phyloP scores from a whole-genome alignment of 2,888 invertebrate species.

The Lumbricus terrestris region DNA sequence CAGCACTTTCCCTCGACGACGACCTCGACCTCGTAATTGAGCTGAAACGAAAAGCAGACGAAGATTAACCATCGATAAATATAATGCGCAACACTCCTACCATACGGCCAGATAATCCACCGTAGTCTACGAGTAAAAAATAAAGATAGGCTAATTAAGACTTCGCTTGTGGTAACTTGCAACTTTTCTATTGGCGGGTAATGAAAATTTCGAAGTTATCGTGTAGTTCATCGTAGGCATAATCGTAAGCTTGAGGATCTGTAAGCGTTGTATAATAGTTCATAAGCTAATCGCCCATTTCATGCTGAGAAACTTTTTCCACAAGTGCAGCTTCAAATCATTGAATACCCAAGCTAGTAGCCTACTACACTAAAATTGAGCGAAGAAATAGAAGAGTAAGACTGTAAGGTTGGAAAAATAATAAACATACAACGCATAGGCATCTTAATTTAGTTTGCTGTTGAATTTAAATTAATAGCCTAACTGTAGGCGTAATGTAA shows the following conservation, averaged over 20 bases:
- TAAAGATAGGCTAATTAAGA: not conserved
- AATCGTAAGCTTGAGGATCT: not conserved
- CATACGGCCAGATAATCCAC: too few relatives aligned
- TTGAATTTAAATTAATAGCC: not conserved
- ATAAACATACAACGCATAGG: too few relatives aligned
- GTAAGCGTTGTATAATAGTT: too few relatives aligned
- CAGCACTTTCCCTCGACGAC: slow-evolving; percentile 16
- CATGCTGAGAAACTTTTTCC: too few relatives aligned
- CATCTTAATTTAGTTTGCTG: too few relatives aligned
- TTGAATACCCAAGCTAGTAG: too few relatives aligned
- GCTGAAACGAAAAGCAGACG: not conserved
- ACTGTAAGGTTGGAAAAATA: too few relatives aligned
- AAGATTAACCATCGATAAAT: not conserved
- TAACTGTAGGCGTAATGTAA: not conserved
- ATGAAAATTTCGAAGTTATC: not conserved
- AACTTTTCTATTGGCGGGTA: not conserved
- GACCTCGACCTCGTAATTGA: slow-evolving; percentile 17
- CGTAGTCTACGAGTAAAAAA: not conserved
- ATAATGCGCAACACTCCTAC: not conserved
- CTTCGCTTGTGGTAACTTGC: not conserved
- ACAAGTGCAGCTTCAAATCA: too few relatives aligned
- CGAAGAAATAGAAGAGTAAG: too few relatives aligned
- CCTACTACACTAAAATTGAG: too few relatives aligned
- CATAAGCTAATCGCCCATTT: too few relatives aligned
- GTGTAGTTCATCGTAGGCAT: not conserved